Evolutionary conservation across 1,140 invertebrate genomes (phyloP), one percentile per base, ranked within the genome.

Genomic region (Melanaphis sacchari): DNA sequence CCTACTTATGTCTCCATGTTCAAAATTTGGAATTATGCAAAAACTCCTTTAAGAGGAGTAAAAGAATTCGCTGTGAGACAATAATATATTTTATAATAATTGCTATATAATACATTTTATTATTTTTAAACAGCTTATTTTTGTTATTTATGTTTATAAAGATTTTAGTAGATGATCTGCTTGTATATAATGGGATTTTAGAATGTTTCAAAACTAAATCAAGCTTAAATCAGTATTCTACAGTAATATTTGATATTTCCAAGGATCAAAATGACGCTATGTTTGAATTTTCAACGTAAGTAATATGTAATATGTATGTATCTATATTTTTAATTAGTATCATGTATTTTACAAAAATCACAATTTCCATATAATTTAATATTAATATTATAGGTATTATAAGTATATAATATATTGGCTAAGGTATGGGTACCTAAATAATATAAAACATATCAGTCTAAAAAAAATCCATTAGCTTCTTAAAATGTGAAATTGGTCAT

Each of bases 1-100:
- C 97, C 97, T 21, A 96, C 97, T 0, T 96, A 96, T 41, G 96
- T 98, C 18, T 97, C 97, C 15, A 96, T 96, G 95, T 97, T 98
- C 66, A 97, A 97, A 94, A 95, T 98, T 94, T 98, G 97, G 97
- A 98, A 98, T 95, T 98, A 98, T 95, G 96, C 96, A 38, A 98
- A 98, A 95, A 98, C 97, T 66, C 96, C 97, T 7, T 95, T 94
- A 38, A 96, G 98, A 95, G 97, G 97, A 66, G 97, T 98, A 15
- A 97, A 97, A 95, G 97, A 98, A 95, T 97, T 98, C 95, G 97
- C 96, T 89, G 97, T 98, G 95, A 96, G 95, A 87, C 36, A 89
- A 54, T 90, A 26, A 59, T 3, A 59, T 31, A 26, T 15, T 90
- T 59, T 41, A 22, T n/a, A 66, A 41, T 49, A 49, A 49, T 49